These are phyloP conservation scores for Netelia virgata DNA, from an alignment of 2,888 invertebrate genomes.

Conservation along the genomic window DNA sequence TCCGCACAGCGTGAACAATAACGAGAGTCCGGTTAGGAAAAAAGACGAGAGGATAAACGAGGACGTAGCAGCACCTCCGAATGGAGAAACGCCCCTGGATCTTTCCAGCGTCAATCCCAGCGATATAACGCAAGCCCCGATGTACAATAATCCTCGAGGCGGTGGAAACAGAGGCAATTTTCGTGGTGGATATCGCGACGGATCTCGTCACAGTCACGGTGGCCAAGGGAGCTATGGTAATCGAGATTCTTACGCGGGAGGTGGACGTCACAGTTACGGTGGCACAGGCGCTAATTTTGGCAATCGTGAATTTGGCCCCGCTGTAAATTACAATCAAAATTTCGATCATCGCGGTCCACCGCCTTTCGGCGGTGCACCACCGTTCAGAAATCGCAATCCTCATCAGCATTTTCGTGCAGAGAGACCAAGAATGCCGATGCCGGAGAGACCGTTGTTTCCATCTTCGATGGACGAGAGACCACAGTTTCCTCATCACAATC, in stretches of 20 bases:
- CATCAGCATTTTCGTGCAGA: conserved; percentile 80
- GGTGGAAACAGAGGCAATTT: conserved; percentile 82
- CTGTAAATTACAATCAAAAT: conserved; percentile 78
- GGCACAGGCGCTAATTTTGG: conserved; percentile 76
- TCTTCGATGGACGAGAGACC: conserved; percentile 69
- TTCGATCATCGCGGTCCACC: conserved; percentile 79
- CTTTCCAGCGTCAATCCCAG: conserved; percentile 77
- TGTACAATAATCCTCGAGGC: conserved; percentile 88
- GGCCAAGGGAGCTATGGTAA: conserved; percentile 83
- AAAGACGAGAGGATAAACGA: conserved; percentile 65
- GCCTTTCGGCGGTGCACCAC: conserved; percentile 75
- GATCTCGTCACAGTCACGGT: conserved; percentile 79
- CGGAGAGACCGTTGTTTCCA: conserved; percentile 58
- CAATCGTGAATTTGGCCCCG: conserved; percentile 77
- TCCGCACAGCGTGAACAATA: conserved; percentile 73
- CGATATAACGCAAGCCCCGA: conserved; percentile 86
- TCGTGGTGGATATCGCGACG: conserved; percentile 79
- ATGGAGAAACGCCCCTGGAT: conserved; percentile 75
- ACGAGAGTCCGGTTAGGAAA: conserved; percentile 77
- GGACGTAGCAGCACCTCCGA: conserved; percentile 15
- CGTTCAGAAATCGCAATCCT: conserved; percentile 80
- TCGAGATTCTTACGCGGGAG: conserved; percentile 83
- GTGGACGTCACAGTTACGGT: conserved; percentile 81
- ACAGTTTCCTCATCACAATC: conserved; percentile 67
- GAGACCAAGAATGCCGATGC: conserved; percentile 61